Percentiles rank a stretch among this genome's conserved stretches.
phyloP scores from a whole-genome alignment of 2,888 invertebrate species.

The Darwinula stevensoni region DNA sequence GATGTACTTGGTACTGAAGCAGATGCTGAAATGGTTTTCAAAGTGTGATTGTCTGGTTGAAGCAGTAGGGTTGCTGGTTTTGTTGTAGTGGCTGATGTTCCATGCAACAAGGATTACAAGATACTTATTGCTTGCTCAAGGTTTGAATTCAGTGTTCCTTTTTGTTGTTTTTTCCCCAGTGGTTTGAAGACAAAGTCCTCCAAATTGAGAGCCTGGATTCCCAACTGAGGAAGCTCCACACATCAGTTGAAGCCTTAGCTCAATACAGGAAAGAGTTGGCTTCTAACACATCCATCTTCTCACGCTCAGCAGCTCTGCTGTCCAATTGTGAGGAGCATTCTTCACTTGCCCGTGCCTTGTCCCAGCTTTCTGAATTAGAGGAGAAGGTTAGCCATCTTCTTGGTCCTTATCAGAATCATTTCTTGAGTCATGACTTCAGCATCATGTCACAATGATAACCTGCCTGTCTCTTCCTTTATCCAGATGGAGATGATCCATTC shows the following conservation, averaged over 20 bases:
- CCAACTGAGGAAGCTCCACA: slow-evolving; percentile 55
- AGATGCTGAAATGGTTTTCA: too few species aligned
- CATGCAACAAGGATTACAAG: too few species aligned
- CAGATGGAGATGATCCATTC: slow-evolving; percentile 56
- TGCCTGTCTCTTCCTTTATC: slow-evolving; percentile 14
- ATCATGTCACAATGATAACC: not conserved
- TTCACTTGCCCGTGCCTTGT: slow-evolving; percentile 57
- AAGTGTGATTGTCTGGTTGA: too few species aligned
- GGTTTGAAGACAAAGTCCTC: slow-evolving; percentile 88
- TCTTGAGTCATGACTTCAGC: not conserved
- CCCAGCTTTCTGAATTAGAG: slow-evolving; percentile 62
- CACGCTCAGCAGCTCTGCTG: slow-evolving; percentile 60
- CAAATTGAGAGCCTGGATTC: slow-evolving; percentile 71
- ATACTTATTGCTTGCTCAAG: too few species aligned
- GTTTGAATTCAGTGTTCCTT: too few species aligned
- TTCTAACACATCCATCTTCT: slow-evolving; percentile 42
- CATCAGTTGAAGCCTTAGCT: slow-evolving; percentile 60
- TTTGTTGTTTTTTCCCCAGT: slow-evolving; percentile 25
- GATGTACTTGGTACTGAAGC: too few species aligned
- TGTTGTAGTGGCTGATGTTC: too few species aligned
- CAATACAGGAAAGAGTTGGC: slow-evolving; percentile 56
- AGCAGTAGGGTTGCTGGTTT: too few species aligned
- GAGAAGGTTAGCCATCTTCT: slow-evolving; percentile 26
- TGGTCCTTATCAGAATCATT: not conserved
- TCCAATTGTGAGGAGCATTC: slow-evolving; percentile 72